Conservation (phyloP, 1,140 invertebrate species). For the Pissodes strobi region DNA sequence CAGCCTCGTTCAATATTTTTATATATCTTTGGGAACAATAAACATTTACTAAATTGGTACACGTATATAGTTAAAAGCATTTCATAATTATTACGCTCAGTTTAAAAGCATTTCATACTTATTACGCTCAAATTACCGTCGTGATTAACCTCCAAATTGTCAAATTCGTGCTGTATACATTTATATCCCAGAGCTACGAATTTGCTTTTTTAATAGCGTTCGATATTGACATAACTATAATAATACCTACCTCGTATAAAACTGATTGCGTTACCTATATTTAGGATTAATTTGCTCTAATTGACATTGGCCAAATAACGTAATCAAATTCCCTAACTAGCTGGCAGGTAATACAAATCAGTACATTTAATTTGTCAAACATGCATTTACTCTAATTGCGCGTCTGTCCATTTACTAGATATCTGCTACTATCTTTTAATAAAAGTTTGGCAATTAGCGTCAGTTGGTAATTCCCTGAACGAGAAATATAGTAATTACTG, state of each 20-base stretch:
- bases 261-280: constrained; percentile 14
- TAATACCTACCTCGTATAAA: neutral
- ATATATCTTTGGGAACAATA: too few species aligned
- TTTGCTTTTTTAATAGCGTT: too few species aligned
- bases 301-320: constrained; percentile 27
- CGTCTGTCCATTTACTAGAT: constrained; percentile 3
- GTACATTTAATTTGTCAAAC: constrained; percentile 32
- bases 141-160: too few species aligned
- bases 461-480: constrained; percentile 3
- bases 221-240: neutral
- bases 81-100: too few species aligned
- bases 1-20: too few species aligned
- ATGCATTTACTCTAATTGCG: constrained; percentile 17
- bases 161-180: too few species aligned
- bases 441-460: constrained; percentile 21
- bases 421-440: constrained; percentile 19
- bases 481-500: too few species aligned
- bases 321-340: constrained; percentile 29
- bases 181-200: too few species aligned
- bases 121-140: too few species aligned
- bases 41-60: too few species aligned
- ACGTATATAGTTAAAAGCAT: too few species aligned
- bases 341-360: constrained; percentile 30
- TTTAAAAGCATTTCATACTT: too few species aligned
- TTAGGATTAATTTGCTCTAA: constrained; percentile 21